A percentile compares a stretch with the other conserved stretches of the same genome.
phyloP scores from a whole-genome alignment of 2,113 vertebrate genomes.

The Rhinoderma darwinii region DNA sequence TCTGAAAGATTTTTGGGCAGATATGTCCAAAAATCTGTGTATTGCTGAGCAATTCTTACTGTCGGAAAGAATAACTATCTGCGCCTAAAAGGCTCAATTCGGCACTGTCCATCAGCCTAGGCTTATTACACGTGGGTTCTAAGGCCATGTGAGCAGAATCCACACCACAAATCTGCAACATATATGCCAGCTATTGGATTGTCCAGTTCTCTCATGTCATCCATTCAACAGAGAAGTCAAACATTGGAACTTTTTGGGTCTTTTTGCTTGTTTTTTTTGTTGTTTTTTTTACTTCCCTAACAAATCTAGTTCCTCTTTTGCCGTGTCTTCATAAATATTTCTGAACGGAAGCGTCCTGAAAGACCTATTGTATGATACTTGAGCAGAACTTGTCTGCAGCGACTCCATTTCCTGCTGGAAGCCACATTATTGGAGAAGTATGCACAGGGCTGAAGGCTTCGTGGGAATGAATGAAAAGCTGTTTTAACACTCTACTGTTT shows the following conservation, averaged over 20 bases:
- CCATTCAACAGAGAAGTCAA: neutral
- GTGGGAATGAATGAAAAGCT: constrained; percentile 49
- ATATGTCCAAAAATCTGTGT: too few species aligned
- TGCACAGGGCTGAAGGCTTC: neutral
- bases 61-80: too few species aligned
- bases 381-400: constrained; percentile 17
- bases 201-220: neutral
- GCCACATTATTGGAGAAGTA: constrained; percentile 47
- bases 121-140: too few species aligned
- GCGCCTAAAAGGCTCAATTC: too few species aligned
- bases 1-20: too few species aligned
- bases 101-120: too few species aligned
- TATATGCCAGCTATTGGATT: too few species aligned
- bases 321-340: neutral
- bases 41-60: too few species aligned
- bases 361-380: constrained; percentile 25
- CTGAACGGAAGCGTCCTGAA: constrained; percentile 5
- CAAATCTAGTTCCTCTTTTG: neutral
- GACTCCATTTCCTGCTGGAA: constrained; percentile 34
- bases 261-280: too few species aligned
- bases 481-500: constrained; percentile 25
- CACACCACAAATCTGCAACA: too few species aligned
- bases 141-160: too few species aligned
- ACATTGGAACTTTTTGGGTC: neutral
- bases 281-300: too few species aligned